These are phyloP conservation scores for Anagrus nilaparvatae DNA, from an alignment of 1,140 invertebrate species.

Conservation along the genomic window DNA sequence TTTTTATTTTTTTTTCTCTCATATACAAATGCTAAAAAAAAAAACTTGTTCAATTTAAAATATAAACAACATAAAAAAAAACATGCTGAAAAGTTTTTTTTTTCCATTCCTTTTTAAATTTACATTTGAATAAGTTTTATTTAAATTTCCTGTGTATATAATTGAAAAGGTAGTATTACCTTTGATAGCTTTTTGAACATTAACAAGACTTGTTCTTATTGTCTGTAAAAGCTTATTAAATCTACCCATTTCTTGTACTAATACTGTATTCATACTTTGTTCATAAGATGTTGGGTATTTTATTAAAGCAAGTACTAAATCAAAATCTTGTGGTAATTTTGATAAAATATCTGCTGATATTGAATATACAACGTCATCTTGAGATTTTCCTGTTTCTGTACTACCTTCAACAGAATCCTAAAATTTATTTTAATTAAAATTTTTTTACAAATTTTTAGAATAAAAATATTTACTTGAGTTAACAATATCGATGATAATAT, in stretches of 20 bases:
- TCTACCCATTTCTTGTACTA: conserved; percentile 87
- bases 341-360: conserved; percentile 62
- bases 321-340: conserved; percentile 65
- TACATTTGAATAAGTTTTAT: too few relatives aligned
- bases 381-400: conserved; percentile 38
- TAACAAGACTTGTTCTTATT: conserved; percentile 64
- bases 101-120: neutral
- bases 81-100: neutral
- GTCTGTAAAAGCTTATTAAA: conserved; percentile 73
- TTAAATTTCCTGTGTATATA: too few relatives aligned
- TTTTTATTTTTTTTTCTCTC: neutral
- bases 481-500: conserved; percentile 68
- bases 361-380: conserved; percentile 61
- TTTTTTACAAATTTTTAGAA: conserved; percentile 10
- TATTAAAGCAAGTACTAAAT: conserved; percentile 54
- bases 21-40: conserved; percentile 7
- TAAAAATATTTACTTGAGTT: conserved; percentile 58
- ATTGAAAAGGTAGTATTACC: conserved; percentile 43
- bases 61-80: neutral
- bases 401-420: conserved; percentile 37
- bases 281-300: conserved; percentile 73
- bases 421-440: conserved; percentile 11
- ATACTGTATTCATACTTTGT: conserved; percentile 88
- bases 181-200: conserved; percentile 81
- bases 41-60: too few relatives aligned